Conservation (phyloP, 2,113 vertebrate species). For the Gorsachius goisagi region DNA sequence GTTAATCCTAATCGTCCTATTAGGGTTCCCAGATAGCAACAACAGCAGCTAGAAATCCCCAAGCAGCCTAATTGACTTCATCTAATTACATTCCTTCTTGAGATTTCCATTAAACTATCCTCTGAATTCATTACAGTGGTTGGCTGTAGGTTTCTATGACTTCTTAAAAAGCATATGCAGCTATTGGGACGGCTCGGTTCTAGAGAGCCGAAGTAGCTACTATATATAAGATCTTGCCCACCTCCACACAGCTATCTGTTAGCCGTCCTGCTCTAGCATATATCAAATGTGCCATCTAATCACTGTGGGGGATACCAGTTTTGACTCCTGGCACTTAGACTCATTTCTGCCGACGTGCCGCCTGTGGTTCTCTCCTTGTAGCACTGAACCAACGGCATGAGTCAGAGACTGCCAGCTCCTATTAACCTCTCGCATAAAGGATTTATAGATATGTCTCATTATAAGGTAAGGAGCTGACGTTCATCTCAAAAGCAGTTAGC, state of each 20-base stretch:
- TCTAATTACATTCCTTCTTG: slow-evolving; percentile 75
- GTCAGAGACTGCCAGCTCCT: slow-evolving; percentile 56
- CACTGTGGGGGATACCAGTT: slow-evolving; percentile 5
- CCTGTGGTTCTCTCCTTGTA: not conserved
- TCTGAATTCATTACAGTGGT: slow-evolving; percentile 50
- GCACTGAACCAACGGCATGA: not conserved
- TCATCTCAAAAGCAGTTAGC: slow-evolving; percentile 58
- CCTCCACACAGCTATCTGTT: slow-evolving; percentile 21
- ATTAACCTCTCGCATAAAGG: slow-evolving; percentile 56
- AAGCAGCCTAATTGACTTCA: slow-evolving; percentile 73
- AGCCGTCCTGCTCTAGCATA: not conserved
- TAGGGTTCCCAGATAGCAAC: slow-evolving; percentile 70
- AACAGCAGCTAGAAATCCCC: slow-evolving; percentile 69
- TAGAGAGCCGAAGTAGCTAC: not conserved
- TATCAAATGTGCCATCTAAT: slow-evolving; percentile 43
- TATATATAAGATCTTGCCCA: not conserved
- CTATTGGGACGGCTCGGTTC: not conserved
- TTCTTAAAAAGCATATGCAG: not conserved
- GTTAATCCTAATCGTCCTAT: slow-evolving; percentile 75
- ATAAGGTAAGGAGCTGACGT: slow-evolving; percentile 62
- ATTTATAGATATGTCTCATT: slow-evolving; percentile 66
- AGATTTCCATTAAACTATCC: slow-evolving; percentile 66
- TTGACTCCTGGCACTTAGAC: slow-evolving; percentile 41
- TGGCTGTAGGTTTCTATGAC: slow-evolving; percentile 39
- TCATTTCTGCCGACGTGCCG: not conserved